Conservation (phyloP, 1,140 invertebrate genomes). For the Drosophila rufa region DNA sequence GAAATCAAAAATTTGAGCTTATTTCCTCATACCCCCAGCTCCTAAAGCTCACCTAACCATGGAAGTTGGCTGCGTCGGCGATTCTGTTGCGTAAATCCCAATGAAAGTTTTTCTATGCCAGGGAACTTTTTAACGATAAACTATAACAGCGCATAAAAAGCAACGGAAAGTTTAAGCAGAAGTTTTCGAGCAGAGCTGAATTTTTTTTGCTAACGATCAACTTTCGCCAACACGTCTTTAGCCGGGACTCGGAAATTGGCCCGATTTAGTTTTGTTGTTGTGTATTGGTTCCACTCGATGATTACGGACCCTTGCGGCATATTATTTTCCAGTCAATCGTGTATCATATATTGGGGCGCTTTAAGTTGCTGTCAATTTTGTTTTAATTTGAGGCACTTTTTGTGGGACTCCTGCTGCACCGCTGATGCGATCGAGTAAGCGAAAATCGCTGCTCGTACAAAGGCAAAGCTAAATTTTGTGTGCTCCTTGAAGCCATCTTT, state of each 20-base stretch:
- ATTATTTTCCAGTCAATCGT: conserved; percentile 29
- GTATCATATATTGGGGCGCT: conserved; percentile 34
- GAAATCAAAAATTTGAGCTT: conserved; percentile 11
- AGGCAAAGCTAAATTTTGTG: conserved; percentile 16
- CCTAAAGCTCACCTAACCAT: conserved; percentile 4
- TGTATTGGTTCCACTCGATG: conserved; percentile 15
- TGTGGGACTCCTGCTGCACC: conserved; percentile 23
- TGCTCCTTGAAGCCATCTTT: conserved; percentile 2
- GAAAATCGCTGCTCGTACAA: conserved; percentile 23
- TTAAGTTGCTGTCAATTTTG: conserved; percentile 54
- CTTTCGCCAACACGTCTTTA: conserved; percentile 48
- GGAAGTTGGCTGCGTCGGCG: conserved; percentile 9
- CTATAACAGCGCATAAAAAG: conserved; percentile 76
- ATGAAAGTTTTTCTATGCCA: conserved; percentile 29
- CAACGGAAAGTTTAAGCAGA: conserved; percentile 56
- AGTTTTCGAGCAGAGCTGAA: conserved; percentile 58
- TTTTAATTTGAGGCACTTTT: conserved; percentile 54
- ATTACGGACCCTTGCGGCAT: conserved; percentile 32
- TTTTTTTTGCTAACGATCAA: conserved; percentile 76
- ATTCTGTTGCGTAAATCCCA: conserved; percentile 31
- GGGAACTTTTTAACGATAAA: conserved; percentile 74
- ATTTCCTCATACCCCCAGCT: conserved; percentile 3
- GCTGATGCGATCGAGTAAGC: conserved; percentile 42
- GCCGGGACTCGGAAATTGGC: conserved; percentile 62
- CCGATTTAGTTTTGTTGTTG: conserved; percentile 49